Base-by-base conservation (phyloP, 2,113 vertebrate species). In the Plecturocebus donacophilus region DNA sequence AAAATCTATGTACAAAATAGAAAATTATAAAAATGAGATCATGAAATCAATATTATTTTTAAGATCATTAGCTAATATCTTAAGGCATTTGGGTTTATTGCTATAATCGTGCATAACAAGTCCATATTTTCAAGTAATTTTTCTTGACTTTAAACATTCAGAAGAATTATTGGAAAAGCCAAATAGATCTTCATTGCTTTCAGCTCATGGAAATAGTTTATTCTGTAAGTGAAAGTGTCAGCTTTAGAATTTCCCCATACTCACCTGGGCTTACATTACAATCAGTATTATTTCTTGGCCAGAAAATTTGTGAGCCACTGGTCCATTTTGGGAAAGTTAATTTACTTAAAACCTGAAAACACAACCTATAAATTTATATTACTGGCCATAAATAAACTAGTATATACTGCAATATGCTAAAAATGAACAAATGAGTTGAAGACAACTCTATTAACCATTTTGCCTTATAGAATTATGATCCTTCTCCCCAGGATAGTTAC, bases 181-280 rank as follows among this genome's bases (percentile, higher is more conserved):
- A 89, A 88, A 66, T 92, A 83, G 81, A 93, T 92, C 40, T 83
- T 91, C 68, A 70, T 66, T 70, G 30, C 35, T 96, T 94, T 95
- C 25, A 56, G 66, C 23, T 96, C 70, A 75, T 6, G 68, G n/a
- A 66, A 52, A 75, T 35, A 68, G 38, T 86, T 86, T 77, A 52
- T 88, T 95, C 27, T 93, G 3, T 93, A 42, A 70, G 32, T 92
- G 38, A 5, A 93, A 20, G 13, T 84, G 27, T 52, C 54, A 68
- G 20, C 23, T 90, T 23, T 61, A 6, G 19, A n/a, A 7, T 49
- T 92, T 95, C 30, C 17, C 7, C 38, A 2, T 40, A 40, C 56
- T 80, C 4, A 75, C 64, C 20, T 68, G 84, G 47, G 42, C 8
- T 87, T 93, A 27, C 23, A 11, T 73, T 64, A 40, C 20, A 75